Conservation (phyloP, 2,888 invertebrate genomes). For the Agrotis clavis region DNA sequence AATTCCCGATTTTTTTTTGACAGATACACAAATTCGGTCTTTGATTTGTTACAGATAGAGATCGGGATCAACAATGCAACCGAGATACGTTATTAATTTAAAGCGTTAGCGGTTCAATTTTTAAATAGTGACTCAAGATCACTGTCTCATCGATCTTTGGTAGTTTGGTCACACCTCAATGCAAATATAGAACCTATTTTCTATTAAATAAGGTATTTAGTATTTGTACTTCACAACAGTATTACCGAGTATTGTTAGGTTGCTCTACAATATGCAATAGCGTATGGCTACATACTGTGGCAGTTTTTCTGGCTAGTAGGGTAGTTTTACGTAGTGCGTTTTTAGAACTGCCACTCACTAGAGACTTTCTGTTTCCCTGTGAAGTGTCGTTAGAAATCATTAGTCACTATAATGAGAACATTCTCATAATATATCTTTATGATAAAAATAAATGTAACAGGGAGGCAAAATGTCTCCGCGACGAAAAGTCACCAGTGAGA, state of each 20-base stretch:
- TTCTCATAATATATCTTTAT: too few species aligned
- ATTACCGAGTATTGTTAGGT: slow-evolving; percentile 76
- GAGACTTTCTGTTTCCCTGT: too few species aligned
- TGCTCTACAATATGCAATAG: slow-evolving; percentile 54
- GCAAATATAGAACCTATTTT: slow-evolving; percentile 43
- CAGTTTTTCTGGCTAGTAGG: slow-evolving; percentile 18
- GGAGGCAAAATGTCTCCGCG: too few species aligned
- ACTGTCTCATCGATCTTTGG: not conserved
- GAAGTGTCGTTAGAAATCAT: too few species aligned
- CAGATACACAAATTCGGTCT: too few species aligned
- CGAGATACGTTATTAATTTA: too few species aligned
- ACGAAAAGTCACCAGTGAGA: too few species aligned
- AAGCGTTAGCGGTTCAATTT: not conserved
- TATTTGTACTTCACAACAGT: slow-evolving; percentile 79
- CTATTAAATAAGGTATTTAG: slow-evolving; percentile 52
- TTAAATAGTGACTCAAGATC: not conserved
- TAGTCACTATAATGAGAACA: too few species aligned
- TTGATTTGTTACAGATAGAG: too few species aligned
- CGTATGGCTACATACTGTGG: slow-evolving; percentile 18
- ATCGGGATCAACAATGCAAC: too few species aligned
- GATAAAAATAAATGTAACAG: too few species aligned
- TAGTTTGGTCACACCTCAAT: slow-evolving; percentile 19
- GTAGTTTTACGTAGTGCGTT: not conserved
- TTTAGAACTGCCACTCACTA: not conserved
- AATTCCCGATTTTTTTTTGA: too few species aligned